Evolutionary conservation across 2,888 invertebrate species (phyloP), one percentile per base, ranked within the genome.

Genomic region (Zygaena filipendulae): DNA sequence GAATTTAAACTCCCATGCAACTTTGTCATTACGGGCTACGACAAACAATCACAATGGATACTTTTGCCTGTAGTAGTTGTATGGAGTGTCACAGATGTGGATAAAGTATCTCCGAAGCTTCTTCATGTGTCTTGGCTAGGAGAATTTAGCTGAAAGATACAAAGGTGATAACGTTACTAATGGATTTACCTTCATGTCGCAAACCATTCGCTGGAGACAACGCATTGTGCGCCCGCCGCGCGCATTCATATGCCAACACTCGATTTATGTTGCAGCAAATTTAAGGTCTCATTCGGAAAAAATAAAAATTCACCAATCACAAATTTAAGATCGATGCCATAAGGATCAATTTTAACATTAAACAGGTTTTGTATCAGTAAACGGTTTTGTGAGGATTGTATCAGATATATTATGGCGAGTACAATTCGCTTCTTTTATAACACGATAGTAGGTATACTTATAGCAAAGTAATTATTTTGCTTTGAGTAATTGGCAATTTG

Each of bases 221-320:
- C 34, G 53, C 63, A 67, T 69, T 70, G 69, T 70, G 41, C 42
- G 45, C 44, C 45, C 27, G 30, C 31, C 33, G 43, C 51, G 16
- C 47, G 64, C 69, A 71, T 71, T 69, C 69, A 70, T 66, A 69
- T 67, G 70, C 59, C 70, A 68, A 59, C 55, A 57, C 57, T 53
- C 52, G 55, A 71, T 69, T 69, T 71, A 71, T 71, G 50, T 41
- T 52, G 48, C 43, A 30, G 48, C 59, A 40, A 54, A 41, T 34
- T 34, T 41, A 41, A 33, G 27, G 30, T 36, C 36, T 29, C 42
- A 25, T 12, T 21, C 22, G 13, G 6, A 13, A 18, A 37, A 23
- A 24, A 32, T 23, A 25, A 39, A 40, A 34, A 23, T 12, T 18
- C 27, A 23, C 21, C 10, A 14, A 20, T 18, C 31, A 31, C 29